Evolutionary conservation across 2,113 vertebrate genomes (phyloP), one percentile per base, ranked within the genome.

Genomic region (Pelvicachromis taeniatus): DNA sequence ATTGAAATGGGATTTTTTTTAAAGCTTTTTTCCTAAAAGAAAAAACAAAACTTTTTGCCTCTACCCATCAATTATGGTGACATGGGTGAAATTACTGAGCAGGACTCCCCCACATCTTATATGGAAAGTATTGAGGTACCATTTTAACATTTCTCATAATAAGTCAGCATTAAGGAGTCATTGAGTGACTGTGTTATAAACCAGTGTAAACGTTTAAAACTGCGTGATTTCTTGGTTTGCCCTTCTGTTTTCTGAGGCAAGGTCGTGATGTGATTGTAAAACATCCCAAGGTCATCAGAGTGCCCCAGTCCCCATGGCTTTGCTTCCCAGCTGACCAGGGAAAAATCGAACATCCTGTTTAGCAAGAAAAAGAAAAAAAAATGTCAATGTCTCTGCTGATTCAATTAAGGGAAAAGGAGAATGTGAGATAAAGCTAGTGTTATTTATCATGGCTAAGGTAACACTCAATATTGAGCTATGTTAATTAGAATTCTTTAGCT

Each of bases 391-490:
- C 81, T 83, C 78, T 91, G 92, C 93, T 94, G 93, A 95, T 95
- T 95, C 92, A 95, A 95, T 96, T 95, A 94, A 81, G 55, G 79
- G 80, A 92, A 63, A 94, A 93, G 90, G 85, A 91, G 89, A 87
- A 84, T 94, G 91, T 88, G 94, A 95, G 95, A 96, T 95, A 95
- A 96, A 95, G 93, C 88, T 53, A 21, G 90, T 92, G 93, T 91
- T 95, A 94, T 96, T 96, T 90, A 95, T 96, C 94, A 95, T 89
- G 84, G 91, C 91, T 90, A 93, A 88, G 93, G 94, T 91, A 90
- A 84, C 83, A 52, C 87, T 95, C 92, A 78, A 87, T 96, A 95
- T 94, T 52, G 92, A 95, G 77, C 90, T 85, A 87, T 90, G 94
- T 94, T 96, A 96, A 96, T 96, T 95, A 96, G 93, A 93, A 70